Base-by-base conservation (phyloP, 2,888 invertebrate species). In the Polydrusus cervinus region DNA sequence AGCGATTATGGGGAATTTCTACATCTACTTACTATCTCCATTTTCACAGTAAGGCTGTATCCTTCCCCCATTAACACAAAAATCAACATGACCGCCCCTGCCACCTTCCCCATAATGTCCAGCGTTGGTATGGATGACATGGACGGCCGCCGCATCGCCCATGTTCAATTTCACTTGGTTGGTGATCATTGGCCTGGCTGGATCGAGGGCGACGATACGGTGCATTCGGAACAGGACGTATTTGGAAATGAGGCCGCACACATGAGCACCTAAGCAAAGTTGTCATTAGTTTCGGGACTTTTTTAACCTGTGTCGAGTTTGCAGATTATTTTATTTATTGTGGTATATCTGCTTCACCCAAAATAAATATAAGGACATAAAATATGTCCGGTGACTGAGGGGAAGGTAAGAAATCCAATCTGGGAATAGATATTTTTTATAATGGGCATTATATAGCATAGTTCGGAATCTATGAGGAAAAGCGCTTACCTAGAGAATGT, bases 91-190 rank as follows among this genome's bases (percentile, higher is more conserved):
- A 0, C 94, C 94, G 5, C 92, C 89, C 3, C 92, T 88, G 6
- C 93, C 92, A 1, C 90, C 90, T 84, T 94, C 94, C 0, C 94
- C 94, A 85, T 94, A 95, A 76, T 92, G 91, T 0, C 94, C 94
- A 0, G 94, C 94, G 84, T 94, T 94, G 0, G 94, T 94, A 84
- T 94, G 95, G 25, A 94, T 89, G 18, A 94, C 92, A 85, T 94
- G 92, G 3, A 95, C 95, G 0, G 93, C 93, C 72, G 91, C 90
- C 2, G 95, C 95, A 82, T 94, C 93, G 0, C 94, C 93, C 60
- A 92, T 91, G 84, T 92, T 92, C 79, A 94, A 84, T 6, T 81
- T 79, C 7, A 79, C 73, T 14, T 69, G 90, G 0, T 91, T 90
- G 0, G 92, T 89, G 71, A 94, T 90, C 74, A 94, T 87, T 0